phyloP scores from a whole-genome alignment of 2,797 vertebrate genomes.

The Adelosebastes latens region DNA sequence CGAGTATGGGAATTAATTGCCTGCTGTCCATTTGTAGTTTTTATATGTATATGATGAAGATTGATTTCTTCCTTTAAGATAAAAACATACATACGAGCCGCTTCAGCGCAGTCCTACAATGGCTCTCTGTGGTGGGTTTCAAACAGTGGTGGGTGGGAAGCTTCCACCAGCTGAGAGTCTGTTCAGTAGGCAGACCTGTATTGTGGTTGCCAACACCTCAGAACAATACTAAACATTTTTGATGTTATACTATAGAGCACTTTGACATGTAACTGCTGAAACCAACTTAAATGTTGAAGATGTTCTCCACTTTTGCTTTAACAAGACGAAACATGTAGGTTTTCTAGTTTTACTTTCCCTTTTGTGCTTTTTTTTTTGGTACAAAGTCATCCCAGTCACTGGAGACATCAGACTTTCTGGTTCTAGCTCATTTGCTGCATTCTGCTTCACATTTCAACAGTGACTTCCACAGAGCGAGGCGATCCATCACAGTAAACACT shows the following conservation, averaged over 20 bases:
- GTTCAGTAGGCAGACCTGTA: slow-evolving; percentile 8
- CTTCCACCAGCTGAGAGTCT: slow-evolving; percentile 1
- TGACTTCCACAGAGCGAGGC: neutral
- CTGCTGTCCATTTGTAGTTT: slow-evolving; percentile 57
- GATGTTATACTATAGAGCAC: neutral
- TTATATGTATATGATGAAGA: slow-evolving; percentile 16
- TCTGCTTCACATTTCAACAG: neutral
- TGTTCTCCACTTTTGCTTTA: neutral
- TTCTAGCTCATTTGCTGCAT: neutral
- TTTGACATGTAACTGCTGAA: slow-evolving; percentile 9
- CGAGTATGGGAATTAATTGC: slow-evolving; percentile 55
- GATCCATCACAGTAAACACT: neutral
- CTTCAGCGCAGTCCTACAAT: slow-evolving; percentile 19
- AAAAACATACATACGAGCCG: neutral
- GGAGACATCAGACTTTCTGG: neutral
- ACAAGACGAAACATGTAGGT: neutral
- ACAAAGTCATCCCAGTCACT: neutral
- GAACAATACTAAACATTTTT: neutral
- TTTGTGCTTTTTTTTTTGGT: neutral
- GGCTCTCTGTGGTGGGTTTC: slow-evolving; percentile 22
- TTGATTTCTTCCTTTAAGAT: slow-evolving; percentile 25
- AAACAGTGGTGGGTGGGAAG: slow-evolving; percentile 38
- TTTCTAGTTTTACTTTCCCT: neutral
- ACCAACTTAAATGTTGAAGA: neutral
- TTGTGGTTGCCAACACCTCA: neutral